Conservation (phyloP, 2,888 invertebrate species). For the Colletes collaris region DNA sequence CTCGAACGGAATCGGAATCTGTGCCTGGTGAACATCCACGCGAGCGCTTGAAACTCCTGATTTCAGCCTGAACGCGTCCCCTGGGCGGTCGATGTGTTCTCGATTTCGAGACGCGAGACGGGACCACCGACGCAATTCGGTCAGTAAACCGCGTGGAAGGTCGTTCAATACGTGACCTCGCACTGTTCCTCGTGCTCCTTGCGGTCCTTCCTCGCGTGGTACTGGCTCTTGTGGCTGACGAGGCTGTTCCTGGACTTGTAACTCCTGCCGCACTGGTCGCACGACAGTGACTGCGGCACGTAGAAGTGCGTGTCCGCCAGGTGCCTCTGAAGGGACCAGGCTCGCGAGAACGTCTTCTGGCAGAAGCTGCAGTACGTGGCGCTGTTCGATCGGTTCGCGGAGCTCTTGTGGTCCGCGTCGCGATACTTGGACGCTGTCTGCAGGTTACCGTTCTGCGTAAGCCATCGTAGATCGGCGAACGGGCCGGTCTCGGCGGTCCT, state of each 20-base stretch:
- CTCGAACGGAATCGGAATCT: not conserved
- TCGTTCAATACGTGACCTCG: slow-evolving; percentile 72
- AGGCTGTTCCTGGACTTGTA: slow-evolving; percentile 84
- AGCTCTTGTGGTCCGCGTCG: not conserved
- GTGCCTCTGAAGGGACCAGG: slow-evolving; percentile 84
- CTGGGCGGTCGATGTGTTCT: too few relatives aligned
- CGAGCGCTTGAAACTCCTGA: too few relatives aligned
- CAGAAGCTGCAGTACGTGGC: slow-evolving; percentile 82
- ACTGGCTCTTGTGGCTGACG: slow-evolving; percentile 84
- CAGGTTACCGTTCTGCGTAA: slow-evolving; percentile 53
- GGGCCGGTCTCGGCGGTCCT: slow-evolving; percentile 27
- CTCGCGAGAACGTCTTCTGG: slow-evolving; percentile 83
- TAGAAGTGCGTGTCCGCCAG: slow-evolving; percentile 84
- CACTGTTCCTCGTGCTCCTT: slow-evolving; percentile 74
- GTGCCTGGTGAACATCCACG: not conserved
- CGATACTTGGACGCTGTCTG: slow-evolving; percentile 50
- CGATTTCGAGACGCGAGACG: slow-evolving; percentile 13
- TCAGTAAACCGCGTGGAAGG: slow-evolving; percentile 35
- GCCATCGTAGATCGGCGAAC: slow-evolving; percentile 59
- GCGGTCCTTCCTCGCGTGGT: slow-evolving; percentile 81
- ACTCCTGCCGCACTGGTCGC: slow-evolving; percentile 83
- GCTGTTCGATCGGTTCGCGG: slow-evolving; percentile 52
- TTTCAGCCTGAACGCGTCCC: too few relatives aligned
- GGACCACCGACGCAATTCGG: slow-evolving; percentile 36
- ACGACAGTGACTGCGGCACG: slow-evolving; percentile 83